phyloP scores from a whole-genome alignment of 1,140 invertebrate species.

The Heliconius melpomene region DNA sequence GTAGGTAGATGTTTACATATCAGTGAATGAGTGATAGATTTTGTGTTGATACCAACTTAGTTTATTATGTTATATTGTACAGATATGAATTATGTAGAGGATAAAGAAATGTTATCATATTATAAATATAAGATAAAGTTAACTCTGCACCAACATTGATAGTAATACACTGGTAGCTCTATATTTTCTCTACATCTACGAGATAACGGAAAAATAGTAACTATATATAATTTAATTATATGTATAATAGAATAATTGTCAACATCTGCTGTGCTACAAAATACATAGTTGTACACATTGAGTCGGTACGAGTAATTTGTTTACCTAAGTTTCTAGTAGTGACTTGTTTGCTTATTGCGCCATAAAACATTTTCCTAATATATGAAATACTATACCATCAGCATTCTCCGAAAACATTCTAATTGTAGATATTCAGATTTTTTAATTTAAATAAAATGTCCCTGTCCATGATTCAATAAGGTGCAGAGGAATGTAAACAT shows the following conservation, averaged over 20 bases:
- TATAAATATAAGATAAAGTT: constrained; percentile 6
- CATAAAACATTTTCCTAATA: background rate
- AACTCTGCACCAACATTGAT: background rate
- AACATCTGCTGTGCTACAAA: background rate
- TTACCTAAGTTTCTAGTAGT: background rate
- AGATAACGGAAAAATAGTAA: background rate
- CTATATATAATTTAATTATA: background rate
- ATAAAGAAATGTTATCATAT: constrained; percentile 3
- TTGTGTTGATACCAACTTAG: background rate
- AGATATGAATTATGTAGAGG: background rate
- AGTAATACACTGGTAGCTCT: no score
- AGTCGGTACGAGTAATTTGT: background rate
- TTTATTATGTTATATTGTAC: background rate
- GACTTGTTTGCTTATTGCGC: background rate
- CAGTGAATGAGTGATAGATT: background rate
- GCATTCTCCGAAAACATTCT: background rate
- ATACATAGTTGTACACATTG: background rate
- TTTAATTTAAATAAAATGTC: no score
- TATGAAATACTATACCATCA: background rate
- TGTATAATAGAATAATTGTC: background rate
- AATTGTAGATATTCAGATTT: background rate
- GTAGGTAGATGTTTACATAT: background rate
- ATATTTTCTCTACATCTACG: background rate
- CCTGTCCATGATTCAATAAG: no score
- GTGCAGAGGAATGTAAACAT: no score